phyloP scores from a whole-genome alignment of 2,888 invertebrate genomes.

The Drosophila atroscutellata region DNA sequence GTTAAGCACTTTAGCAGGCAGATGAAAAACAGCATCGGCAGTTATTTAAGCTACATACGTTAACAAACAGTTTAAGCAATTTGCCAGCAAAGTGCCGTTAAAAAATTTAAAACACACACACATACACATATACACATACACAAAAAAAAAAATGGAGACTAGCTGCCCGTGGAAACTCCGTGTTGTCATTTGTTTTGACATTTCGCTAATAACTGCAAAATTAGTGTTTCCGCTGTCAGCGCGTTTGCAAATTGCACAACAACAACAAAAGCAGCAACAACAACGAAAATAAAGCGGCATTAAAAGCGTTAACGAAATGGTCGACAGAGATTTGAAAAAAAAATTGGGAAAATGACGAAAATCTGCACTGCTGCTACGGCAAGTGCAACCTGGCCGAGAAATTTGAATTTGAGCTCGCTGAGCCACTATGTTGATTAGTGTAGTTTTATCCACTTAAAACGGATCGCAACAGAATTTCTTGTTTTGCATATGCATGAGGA shows the following conservation, averaged over 20 bases:
- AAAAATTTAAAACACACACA: constrained; percentile 10
- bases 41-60: constrained; percentile 5
- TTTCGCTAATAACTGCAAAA: constrained; percentile 70
- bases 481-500: constrained; percentile 69
- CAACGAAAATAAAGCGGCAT: constrained; percentile 17
- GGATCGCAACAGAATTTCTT: constrained; percentile 21
- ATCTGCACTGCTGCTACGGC: not conserved
- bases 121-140: not conserved
- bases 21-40: not conserved
- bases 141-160: not conserved
- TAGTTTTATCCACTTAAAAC: constrained; percentile 55
- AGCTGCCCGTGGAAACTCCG: constrained; percentile 25
- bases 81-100: constrained; percentile 1
- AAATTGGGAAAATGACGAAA: not conserved
- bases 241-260: constrained; percentile 19
- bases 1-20: not conserved
- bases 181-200: constrained; percentile 70
- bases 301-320: constrained; percentile 16
- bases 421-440: constrained; percentile 63
- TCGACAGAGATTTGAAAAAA: not conserved
- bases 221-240: constrained; percentile 56
- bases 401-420: not conserved
- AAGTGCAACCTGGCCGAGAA: not conserved
- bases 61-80: constrained; percentile 4
- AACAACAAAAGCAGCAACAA: not conserved